Base-by-base conservation (phyloP, 2,797 vertebrate genomes). In the Callimico goeldii region DNA sequence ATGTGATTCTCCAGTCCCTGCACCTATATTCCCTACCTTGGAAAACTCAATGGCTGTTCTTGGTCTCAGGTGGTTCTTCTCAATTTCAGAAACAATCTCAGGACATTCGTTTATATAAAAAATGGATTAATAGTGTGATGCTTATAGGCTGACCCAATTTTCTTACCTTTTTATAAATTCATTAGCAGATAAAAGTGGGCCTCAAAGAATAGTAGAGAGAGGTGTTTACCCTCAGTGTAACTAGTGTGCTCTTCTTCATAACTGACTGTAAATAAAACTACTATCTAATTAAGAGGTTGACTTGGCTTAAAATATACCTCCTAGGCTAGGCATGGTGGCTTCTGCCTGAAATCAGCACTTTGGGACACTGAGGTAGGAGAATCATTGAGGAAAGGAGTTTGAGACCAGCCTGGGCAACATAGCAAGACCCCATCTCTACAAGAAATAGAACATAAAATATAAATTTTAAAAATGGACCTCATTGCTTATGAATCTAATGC, bases 81-180 rank as follows among this genome's bases (percentile, higher is more conserved):
- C 58, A 77, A 72, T 98, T 95, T 97, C 90, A 81, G 1, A 94
- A 97, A 39, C 13, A 58, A 97, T 98, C 93, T 97, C 58, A 95
- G 77, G 15, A 90, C 41, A 67, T 95, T 98, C n/a, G 58, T 95
- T 97, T 67, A 73, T 46, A 95, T 79, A 48, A 94, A 58, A 52
- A 75, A 89, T 70, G 96, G 96, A 97, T 97, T 92, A 86, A 82
- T 52, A 39, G 39, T 84, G 96, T n/a, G 91, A 26, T 97, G 96
- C 89, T 98, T 95, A 95, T 97, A 81, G 95, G 93, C 73, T 94
- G 76, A 85, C 88, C 88, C n/a, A 61, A 86, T 97, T 96, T 96
- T 50, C 80, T 70, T 89, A 96, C 94, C 50, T 98, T 94, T 97
- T 94, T 95, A 96, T 98, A 95, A 96, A 93, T 46, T 82, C 96